A percentile compares a stretch with the other conserved stretches of the same genome.
These are phyloP conservation scores for Corythornis madagascariensis DNA, from an alignment of 2,113 vertebrate species.

Conservation along the genomic window DNA sequence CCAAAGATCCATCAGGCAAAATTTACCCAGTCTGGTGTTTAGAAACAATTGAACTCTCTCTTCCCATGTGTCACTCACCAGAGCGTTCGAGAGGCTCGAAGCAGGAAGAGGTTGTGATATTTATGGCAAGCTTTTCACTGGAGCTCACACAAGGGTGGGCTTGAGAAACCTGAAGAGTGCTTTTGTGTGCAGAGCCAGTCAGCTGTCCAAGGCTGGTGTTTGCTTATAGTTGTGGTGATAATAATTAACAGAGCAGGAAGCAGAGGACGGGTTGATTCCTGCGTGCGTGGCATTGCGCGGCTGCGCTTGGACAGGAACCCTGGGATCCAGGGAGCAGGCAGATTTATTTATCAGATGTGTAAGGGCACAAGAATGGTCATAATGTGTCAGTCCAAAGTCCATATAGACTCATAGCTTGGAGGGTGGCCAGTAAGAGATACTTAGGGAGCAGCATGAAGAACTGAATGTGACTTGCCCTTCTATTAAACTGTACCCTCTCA, in stretches of 20 bases:
- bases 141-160: constrained; percentile 38
- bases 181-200: constrained; percentile 30
- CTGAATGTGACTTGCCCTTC: neutral
- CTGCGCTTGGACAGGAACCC: neutral
- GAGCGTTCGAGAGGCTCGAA: neutral
- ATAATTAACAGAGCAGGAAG: constrained; percentile 63
- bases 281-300: neutral
- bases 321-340: neutral
- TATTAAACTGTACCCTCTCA: neutral
- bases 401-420: neutral
- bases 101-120: constrained; percentile 31
- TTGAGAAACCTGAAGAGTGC: constrained; percentile 50
- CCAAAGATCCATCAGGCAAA: neutral
- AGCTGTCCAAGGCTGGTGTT: constrained; percentile 42
- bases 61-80: constrained; percentile 16
- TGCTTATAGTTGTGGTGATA: constrained; percentile 44
- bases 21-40: neutral
- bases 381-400: neutral
- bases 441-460: neutral
- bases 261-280: neutral
- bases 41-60: constrained; percentile 15
- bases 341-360: neutral
- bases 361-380: neutral
- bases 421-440: neutral
- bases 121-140: constrained; percentile 34